phyloP scores from a whole-genome alignment of 2,888 invertebrate species.

The Apodemia duryi region DNA sequence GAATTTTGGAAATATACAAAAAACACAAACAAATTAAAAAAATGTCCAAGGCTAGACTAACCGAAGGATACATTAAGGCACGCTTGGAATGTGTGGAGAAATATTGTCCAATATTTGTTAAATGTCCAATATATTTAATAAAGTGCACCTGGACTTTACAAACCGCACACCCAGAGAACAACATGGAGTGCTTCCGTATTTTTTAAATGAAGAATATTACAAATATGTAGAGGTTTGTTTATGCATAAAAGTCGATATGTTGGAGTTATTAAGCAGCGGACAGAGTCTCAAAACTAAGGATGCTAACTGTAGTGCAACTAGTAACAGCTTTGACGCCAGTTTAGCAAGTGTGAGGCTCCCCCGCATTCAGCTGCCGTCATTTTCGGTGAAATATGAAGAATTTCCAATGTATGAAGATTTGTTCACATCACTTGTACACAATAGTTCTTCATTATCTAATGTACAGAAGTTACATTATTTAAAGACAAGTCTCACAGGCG shows the following conservation, averaged over 20 bases:
- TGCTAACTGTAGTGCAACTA: neutral
- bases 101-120: neutral
- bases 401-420: conserved; percentile 26
- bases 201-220: too few relatives aligned
- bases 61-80: neutral
- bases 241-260: neutral
- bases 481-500: conserved; percentile 28
- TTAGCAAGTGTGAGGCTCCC: neutral
- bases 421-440: conserved; percentile 27
- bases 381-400: neutral
- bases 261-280: neutral
- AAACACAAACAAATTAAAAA: neutral
- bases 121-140: neutral
- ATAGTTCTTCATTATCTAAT: conserved; percentile 22
- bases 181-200: too few relatives aligned
- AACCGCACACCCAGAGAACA: too few relatives aligned
- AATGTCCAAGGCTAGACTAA: neutral
- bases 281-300: neutral
- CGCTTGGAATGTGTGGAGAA: neutral
- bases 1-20: too few relatives aligned
- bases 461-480: conserved; percentile 32
- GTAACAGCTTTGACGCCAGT: neutral
- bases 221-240: neutral
- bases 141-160: too few relatives aligned
- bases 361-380: neutral